These are phyloP conservation scores for Notodonta ziczac DNA, from an alignment of 2,888 invertebrate genomes.

Conservation along the genomic window DNA sequence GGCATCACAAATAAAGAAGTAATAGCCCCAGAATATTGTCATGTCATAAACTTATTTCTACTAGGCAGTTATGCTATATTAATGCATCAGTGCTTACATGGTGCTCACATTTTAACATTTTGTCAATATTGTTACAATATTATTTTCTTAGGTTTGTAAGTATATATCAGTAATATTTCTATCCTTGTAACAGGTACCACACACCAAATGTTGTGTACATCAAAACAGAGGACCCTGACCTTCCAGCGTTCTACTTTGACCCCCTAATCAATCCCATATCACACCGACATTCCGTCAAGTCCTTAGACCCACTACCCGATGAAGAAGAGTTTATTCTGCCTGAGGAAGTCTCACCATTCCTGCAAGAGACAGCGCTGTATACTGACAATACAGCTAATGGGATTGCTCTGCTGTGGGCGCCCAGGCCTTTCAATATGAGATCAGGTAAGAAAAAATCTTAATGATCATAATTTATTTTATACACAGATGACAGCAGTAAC, in stretches of 20 bases:
- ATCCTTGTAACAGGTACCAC: constrained; percentile 92
- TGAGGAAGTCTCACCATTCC: constrained; percentile 95
- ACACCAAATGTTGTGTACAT: constrained; percentile 99
- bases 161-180: not conserved
- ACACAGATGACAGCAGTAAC: no score
- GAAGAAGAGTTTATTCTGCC: constrained; percentile 97
- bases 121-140: no score
- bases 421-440: constrained; percentile 98
- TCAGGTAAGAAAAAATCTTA: constrained; percentile 86
- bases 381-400: constrained; percentile 99
- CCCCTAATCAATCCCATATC: constrained; percentile 99
- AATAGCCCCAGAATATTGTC: no score
- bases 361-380: constrained; percentile 97
- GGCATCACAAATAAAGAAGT: no score
- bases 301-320: constrained; percentile 94
- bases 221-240: constrained; percentile 99
- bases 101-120: no score
- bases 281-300: constrained; percentile 94
- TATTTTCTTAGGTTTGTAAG: no score
- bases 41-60: no score
- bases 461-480: no score
- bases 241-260: constrained; percentile 99
- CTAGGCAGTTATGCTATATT: no score
- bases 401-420: constrained; percentile 98
- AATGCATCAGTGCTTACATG: no score